Evolutionary conservation across 2,888 invertebrate genomes (phyloP).

Genomic region (Cheilosia pagana): DNA sequence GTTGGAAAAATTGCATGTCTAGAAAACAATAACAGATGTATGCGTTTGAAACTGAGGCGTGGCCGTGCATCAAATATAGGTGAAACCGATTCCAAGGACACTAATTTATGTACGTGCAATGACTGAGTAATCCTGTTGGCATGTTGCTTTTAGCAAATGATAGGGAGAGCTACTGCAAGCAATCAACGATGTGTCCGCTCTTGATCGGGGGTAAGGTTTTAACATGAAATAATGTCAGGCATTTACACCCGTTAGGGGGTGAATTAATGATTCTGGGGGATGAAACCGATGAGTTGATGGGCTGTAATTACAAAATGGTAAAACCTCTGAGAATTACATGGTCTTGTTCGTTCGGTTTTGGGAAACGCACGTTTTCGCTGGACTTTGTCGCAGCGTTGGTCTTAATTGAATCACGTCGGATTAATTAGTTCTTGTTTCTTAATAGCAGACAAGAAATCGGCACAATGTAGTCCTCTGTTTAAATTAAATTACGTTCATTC

Average conservation of each 20-base stretch:
- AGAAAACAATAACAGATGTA: slow-evolving; percentile 18
- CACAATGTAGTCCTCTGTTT: too few relatives aligned
- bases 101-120: slow-evolving; percentile 10
- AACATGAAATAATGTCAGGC: slow-evolving; percentile 38
- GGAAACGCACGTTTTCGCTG: slow-evolving; percentile 31
- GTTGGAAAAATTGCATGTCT: background rate
- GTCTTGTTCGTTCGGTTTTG: background rate
- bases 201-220: background rate
- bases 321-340: slow-evolving; percentile 35
- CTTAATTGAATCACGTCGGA: slow-evolving; percentile 39
- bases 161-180: slow-evolving; percentile 15
- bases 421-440: slow-evolving; percentile 3
- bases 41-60: slow-evolving; percentile 25
- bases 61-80: slow-evolving; percentile 17
- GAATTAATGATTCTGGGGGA: slow-evolving; percentile 38
- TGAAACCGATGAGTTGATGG: slow-evolving; percentile 56
- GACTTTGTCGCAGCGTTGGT: slow-evolving; percentile 8
- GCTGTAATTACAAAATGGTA: slow-evolving; percentile 53
- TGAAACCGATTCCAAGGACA: slow-evolving; percentile 37
- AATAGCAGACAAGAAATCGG: too few relatives aligned
- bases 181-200: slow-evolving; percentile 33
- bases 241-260: slow-evolving; percentile 27
- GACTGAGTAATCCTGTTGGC: slow-evolving; percentile 8
- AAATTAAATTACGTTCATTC: too few relatives aligned
- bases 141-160: slow-evolving; percentile 40